These are phyloP conservation scores for Pocillopora grandis DNA, from an alignment of 92 coral and sea anemone species.

Conservation along the genomic window DNA sequence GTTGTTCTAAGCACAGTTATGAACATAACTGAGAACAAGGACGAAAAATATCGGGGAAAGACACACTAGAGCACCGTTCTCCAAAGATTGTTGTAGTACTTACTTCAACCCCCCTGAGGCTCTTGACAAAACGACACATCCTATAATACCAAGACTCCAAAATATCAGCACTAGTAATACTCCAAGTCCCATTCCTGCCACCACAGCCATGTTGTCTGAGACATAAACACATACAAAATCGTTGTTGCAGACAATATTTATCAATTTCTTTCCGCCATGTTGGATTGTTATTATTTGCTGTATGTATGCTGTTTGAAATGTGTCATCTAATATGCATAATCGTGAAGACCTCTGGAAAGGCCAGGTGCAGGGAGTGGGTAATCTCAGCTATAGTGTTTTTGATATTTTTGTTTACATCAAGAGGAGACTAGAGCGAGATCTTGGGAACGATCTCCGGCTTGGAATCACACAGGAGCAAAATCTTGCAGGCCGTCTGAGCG, in stretches of 20 bases:
- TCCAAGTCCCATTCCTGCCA: conserved; percentile 94
- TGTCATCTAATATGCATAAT: not conserved
- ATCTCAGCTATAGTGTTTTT: too few species aligned
- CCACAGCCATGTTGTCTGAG: conserved; percentile 75
- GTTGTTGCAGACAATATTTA: not conserved
- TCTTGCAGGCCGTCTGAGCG: too few species aligned
- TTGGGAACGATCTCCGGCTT: too few species aligned
- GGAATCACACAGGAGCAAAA: too few species aligned
- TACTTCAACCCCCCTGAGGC: conserved; percentile 88
- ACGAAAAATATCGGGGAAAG: too few species aligned
- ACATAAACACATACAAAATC: not conserved
- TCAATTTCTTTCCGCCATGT: conserved; percentile 13
- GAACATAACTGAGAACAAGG: too few species aligned
- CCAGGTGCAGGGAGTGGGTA: too few species aligned
- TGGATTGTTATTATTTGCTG: not conserved
- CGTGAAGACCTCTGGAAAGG: not conserved
- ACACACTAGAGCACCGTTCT: too few species aligned
- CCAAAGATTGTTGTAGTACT: conserved; percentile 8
- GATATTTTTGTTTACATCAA: too few species aligned
- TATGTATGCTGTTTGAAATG: not conserved
- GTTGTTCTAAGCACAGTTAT: too few species aligned
- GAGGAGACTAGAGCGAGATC: too few species aligned
- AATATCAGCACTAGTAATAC: conserved; percentile 78
- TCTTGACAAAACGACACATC: conserved; percentile 89
- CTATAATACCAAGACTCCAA: conserved; percentile 90